Base-by-base conservation (phyloP, 1,140 invertebrate species). In the Calephelis nemesis region DNA sequence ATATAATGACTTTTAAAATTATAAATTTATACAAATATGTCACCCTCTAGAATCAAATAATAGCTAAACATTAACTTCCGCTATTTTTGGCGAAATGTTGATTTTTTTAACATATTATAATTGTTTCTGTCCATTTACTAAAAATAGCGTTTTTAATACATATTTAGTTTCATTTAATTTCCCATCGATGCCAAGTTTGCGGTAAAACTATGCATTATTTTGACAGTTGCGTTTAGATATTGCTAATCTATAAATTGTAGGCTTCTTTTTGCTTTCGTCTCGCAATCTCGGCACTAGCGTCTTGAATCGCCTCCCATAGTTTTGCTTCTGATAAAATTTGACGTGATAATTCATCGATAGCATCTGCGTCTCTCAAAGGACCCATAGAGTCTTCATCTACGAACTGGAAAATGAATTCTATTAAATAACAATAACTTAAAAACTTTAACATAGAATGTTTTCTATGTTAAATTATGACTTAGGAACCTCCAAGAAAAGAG, bases 301-400 rank as follows among this genome's bases (percentile, higher is more conserved):
- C 95, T 76, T 96, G 95, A 50, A 96, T 95, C 3, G 95, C 95
- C 77, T 96, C 95, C 93, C 94, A 96, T 7, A 96, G 91, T 81
- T 96, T 96, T 0, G 95, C 95, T 86, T 96, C 95, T 0, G 95
- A 95, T 78, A 96, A 92, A 8, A 96, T 96, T 82, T 96, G 95
- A 62, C 95, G 93, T 58, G 95, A 95, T 0, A 96, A 87, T 71
- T 96, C 95, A 67, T 95, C 95, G 0, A 96, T 93, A 4, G 94
- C 93, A 7, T 94, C 95, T 0, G 94, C 93, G 67, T 95, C 95
- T 66, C 95, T 83, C 4, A 95, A 83, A 50, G 94, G 92, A 49
- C 92, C 93, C 47, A 95, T 87, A 3, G 93, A 90, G 66, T 96
- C 95, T 6, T 95, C 95, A 58, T 85, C 90, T 13, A 74, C 74